A percentile compares a stretch with the other conserved stretches of the same genome.
Conservation (phyloP, 2,113 vertebrate genomes). For the Echinops telfairi region DNA sequence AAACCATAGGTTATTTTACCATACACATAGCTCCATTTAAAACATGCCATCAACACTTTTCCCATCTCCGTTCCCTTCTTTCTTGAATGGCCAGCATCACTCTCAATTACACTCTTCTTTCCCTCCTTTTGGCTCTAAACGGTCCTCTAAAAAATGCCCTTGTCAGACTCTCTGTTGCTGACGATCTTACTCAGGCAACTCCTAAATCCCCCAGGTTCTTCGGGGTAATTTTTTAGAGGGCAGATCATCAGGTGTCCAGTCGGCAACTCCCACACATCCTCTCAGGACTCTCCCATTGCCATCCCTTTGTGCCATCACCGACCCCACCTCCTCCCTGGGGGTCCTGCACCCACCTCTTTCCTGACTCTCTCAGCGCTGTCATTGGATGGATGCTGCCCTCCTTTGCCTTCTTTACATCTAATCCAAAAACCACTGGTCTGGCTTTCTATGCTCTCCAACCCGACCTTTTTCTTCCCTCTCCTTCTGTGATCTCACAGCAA, state of each 20-base stretch:
- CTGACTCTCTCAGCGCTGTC: no score
- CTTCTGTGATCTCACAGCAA: neutral
- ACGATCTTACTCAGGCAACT: neutral
- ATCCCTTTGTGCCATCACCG: no score
- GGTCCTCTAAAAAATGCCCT: neutral
- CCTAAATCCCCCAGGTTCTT: neutral
- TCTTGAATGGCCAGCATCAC: neutral
- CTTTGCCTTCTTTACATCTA: no score
- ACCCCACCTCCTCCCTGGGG: no score
- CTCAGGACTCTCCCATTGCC: no score
- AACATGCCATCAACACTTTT: constrained; percentile 24
- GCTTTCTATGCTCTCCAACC: no score
- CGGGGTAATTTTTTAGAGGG: neutral
- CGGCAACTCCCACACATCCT: no score
- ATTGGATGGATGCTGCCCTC: no score
- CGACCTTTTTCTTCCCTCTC: neutral
- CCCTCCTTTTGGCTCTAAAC: neutral
- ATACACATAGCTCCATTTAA: neutral
- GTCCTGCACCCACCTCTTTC: no score
- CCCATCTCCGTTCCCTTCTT: neutral
- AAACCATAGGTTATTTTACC: constrained; percentile 3
- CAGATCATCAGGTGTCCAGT: no score
- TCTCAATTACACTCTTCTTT: neutral
- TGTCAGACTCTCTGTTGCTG: neutral
- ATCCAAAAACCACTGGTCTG: no score